phyloP scores from a whole-genome alignment of 2,797 vertebrate species.

The Emys orbicularis region DNA sequence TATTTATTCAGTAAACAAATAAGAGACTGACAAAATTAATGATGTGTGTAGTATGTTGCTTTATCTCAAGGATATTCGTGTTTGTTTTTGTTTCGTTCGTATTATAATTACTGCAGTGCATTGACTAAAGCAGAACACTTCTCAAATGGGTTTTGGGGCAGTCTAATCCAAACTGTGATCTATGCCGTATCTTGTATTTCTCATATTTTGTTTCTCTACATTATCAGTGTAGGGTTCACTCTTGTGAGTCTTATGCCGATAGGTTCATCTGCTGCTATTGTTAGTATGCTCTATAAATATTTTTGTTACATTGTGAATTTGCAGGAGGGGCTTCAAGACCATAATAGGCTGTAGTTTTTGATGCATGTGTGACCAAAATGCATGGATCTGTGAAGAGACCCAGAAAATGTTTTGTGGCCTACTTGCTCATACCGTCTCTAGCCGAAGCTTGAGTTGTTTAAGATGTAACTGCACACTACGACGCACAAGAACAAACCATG shows the following conservation, averaged over 20 bases:
- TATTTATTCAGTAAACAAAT: background rate
- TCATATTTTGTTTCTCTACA: background rate
- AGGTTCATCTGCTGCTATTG: background rate
- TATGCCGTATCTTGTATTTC: background rate
- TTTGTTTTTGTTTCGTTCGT: background rate
- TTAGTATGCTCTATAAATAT: background rate
- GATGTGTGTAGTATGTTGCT: background rate
- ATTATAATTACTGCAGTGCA: background rate
- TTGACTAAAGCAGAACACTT: background rate
- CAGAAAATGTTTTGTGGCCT: background rate
- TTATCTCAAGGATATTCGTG: background rate
- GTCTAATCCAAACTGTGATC: background rate
- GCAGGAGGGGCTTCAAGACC: background rate
- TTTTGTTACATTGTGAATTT: background rate
- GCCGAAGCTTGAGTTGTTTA: background rate
- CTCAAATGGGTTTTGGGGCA: background rate
- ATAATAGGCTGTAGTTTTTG: background rate
- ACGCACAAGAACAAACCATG: background rate
- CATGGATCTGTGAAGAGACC: background rate
- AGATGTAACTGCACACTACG: rapidly evolving
- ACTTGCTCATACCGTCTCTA: background rate
- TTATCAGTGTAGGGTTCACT: background rate
- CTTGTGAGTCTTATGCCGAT: background rate
- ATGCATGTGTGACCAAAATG: background rate
- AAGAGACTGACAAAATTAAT: background rate